Evolutionary conservation across 2,113 vertebrate species (phyloP).

Genomic region (Gavialis gangeticus): DNA sequence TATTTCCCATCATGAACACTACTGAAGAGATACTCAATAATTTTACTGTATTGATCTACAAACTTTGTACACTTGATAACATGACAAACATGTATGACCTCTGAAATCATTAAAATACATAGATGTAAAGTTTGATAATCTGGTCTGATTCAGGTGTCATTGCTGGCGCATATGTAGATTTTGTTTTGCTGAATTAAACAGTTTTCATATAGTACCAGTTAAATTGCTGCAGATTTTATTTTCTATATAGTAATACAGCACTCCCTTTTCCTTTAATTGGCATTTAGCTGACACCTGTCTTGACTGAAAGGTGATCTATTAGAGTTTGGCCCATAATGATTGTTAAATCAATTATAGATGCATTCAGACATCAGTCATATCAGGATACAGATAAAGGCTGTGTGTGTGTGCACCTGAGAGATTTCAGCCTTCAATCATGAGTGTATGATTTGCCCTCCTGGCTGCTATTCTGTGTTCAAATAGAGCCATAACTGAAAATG

Average conservation of each 20-base stretch:
- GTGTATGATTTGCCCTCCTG: too few relatives aligned
- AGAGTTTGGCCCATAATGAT: conserved; percentile 39
- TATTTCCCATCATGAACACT: background rate
- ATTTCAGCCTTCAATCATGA: background rate
- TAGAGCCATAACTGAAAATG: background rate
- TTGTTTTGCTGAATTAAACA: background rate
- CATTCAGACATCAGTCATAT: conserved; percentile 25
- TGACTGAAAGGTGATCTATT: conserved; percentile 43
- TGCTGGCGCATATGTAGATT: background rate
- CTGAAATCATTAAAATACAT: background rate
- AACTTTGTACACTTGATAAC: background rate
- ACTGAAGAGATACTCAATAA: background rate
- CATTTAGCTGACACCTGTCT: conserved; percentile 28
- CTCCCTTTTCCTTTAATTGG: background rate
- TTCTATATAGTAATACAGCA: background rate
- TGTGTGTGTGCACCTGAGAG: background rate
- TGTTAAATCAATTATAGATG: conserved; percentile 61
- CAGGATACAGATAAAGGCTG: background rate
- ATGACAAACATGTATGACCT: background rate
- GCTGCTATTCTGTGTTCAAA: background rate
- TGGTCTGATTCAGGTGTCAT: background rate
- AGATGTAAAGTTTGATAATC: background rate
- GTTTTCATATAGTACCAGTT: background rate
- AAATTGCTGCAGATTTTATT: background rate
- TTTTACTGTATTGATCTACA: background rate